These are phyloP conservation scores for Ophioderma brevispina DNA, from an alignment of 35 echinoderm and acorn worm genomes.

Conservation along the genomic window DNA sequence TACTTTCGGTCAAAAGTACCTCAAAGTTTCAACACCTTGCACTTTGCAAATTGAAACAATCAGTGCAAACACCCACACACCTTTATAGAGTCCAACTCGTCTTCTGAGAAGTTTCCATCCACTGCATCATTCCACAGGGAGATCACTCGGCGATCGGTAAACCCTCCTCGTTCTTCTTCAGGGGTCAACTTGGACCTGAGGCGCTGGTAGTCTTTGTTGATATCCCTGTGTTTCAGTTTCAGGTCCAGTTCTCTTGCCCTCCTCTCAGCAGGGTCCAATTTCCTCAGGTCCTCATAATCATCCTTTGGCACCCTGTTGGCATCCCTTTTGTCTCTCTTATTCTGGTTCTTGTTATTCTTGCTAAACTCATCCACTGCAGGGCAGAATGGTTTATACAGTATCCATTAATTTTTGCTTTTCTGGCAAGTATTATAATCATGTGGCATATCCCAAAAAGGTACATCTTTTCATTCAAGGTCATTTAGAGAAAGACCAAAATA, in stretches of 20 bases:
- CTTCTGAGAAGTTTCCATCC: slow-evolving; percentile 32
- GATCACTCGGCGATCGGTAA: slow-evolving; percentile 54
- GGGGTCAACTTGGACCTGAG: slow-evolving; percentile 39
- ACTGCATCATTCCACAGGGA: slow-evolving; percentile 63
- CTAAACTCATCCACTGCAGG: too few species aligned
- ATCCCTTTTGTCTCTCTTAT: not conserved
- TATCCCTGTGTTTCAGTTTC: slow-evolving; percentile 63
- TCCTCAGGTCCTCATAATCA: not conserved
- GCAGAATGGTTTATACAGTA: too few species aligned
- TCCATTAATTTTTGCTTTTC: too few species aligned
- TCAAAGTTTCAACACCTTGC: too few species aligned
- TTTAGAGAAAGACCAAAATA: too few species aligned
- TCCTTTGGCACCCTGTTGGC: not conserved
- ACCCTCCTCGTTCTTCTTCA: slow-evolving; percentile 56
- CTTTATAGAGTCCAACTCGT: slow-evolving; percentile 50
- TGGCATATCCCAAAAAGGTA: too few species aligned
- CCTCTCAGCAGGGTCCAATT: not conserved
- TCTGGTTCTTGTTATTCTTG: too few species aligned
- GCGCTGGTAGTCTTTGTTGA: slow-evolving; percentile 54
- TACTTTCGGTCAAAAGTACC: too few species aligned
- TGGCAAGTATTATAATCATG: too few species aligned
- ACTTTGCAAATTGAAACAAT: too few species aligned
- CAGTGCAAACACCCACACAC: slow-evolving; percentile 23
- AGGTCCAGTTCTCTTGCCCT: slow-evolving; percentile 59
- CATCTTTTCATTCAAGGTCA: too few species aligned